Conservation (phyloP, 2,113 vertebrate species). For the Malurus elegans region DNA sequence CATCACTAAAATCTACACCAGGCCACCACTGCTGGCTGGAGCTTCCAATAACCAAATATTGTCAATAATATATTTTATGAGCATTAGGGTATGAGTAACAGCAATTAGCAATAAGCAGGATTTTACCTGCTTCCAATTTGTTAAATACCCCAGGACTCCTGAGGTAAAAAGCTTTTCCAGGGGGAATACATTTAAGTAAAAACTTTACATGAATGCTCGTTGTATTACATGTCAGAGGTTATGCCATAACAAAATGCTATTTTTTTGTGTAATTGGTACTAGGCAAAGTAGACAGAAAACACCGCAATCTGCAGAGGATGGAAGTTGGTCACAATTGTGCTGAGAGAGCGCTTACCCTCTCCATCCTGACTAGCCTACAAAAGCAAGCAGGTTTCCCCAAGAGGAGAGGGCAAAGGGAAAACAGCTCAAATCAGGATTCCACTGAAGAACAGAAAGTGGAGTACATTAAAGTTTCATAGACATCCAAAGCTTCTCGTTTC, state of each 20-base stretch:
- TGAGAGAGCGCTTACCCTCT: background rate
- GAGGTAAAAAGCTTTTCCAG: background rate
- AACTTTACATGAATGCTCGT: background rate
- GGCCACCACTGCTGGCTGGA: background rate
- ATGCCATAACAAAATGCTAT: background rate
- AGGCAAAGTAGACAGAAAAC: background rate
- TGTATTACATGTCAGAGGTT: background rate
- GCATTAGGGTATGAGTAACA: background rate
- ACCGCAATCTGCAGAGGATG: background rate
- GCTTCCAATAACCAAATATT: background rate
- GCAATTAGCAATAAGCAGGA: background rate
- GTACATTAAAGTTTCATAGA: background rate
- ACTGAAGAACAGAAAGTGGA: background rate
- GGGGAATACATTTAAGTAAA: background rate
- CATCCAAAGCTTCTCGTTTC: background rate
- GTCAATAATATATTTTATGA: background rate
- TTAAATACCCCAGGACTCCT: background rate
- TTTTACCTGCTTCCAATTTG: background rate
- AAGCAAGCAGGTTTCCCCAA: background rate
- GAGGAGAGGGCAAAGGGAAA: background rate
- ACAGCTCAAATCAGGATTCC: background rate
- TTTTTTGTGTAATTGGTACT: background rate
- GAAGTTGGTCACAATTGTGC: background rate
- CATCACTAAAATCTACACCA: background rate
- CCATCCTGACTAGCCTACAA: background rate